Conservation (phyloP, 2,888 invertebrate species). For the Sphaerophoria taeniata region DNA sequence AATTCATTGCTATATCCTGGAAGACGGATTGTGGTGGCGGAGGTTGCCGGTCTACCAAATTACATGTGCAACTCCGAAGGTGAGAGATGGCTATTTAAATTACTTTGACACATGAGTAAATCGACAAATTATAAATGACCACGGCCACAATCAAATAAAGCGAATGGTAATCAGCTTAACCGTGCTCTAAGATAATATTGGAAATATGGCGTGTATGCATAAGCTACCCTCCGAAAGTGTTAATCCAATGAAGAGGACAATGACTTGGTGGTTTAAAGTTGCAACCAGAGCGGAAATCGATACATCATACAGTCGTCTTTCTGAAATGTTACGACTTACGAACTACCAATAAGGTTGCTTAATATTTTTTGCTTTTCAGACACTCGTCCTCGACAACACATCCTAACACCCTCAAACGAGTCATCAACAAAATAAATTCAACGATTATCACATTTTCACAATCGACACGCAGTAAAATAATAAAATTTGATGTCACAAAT, state of each 20-base stretch:
- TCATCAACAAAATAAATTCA: neutral
- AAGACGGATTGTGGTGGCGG: neutral
- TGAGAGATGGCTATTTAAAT: slow-evolving; percentile 73
- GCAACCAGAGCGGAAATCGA: no score
- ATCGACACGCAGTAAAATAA: slow-evolving; percentile 69
- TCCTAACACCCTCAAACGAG: neutral
- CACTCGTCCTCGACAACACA: no score
- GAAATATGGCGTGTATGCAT: slow-evolving; percentile 54
- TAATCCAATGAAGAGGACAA: slow-evolving; percentile 55
- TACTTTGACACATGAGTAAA: slow-evolving; percentile 76
- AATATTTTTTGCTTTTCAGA: no score
- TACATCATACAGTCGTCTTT: no score
- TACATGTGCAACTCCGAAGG: slow-evolving; percentile 12
- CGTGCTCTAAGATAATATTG: slow-evolving; percentile 58
- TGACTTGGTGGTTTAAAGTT: slow-evolving; percentile 27
- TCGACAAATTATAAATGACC: slow-evolving; percentile 75
- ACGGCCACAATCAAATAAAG: slow-evolving; percentile 64
- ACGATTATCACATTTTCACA: slow-evolving; percentile 37
- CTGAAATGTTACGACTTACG: no score
- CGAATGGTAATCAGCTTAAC: slow-evolving; percentile 63
- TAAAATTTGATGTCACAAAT: slow-evolving; percentile 62
- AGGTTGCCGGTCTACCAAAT: slow-evolving; percentile 19
- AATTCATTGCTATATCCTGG: slow-evolving; percentile 27
- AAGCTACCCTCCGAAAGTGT: slow-evolving; percentile 43
- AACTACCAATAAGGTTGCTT: no score